Conservation (phyloP, 1,140 invertebrate genomes). For the Diplogasteroides magnus region DNA sequence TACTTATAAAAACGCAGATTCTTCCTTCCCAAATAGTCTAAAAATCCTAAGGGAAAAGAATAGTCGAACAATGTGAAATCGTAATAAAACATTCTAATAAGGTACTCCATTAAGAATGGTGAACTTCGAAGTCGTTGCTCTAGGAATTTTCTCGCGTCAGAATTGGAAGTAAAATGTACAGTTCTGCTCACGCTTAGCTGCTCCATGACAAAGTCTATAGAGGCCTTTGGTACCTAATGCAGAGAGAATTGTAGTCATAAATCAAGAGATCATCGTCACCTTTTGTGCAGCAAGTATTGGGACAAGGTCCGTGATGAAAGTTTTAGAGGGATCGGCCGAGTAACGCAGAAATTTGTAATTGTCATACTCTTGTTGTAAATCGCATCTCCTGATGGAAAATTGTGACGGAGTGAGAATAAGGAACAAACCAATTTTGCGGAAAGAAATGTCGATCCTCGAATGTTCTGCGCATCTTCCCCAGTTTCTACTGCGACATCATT, state of each 20-base stretch:
- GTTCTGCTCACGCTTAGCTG: constrained; percentile 10
- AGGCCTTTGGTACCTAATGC: constrained; percentile 23
- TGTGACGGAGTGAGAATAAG: not conserved
- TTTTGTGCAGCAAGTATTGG: constrained; percentile 8
- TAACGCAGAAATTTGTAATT: constrained; percentile 30
- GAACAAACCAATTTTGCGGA: constrained; percentile 30
- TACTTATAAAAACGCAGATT: too few species aligned
- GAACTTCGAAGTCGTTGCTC: constrained; percentile 34
- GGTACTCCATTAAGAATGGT: too few species aligned
- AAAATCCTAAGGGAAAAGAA: too few species aligned
- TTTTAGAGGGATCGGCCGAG: constrained; percentile 13
- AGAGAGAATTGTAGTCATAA: too few species aligned
- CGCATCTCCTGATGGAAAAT: constrained; percentile 29
- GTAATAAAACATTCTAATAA: too few species aligned
- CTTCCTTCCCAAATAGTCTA: too few species aligned
- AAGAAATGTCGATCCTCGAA: constrained; percentile 39
- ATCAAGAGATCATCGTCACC: too few species aligned
- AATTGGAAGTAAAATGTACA: constrained; percentile 26
- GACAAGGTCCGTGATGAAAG: constrained; percentile 16
- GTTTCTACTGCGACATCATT: constrained; percentile 16
- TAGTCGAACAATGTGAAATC: too few species aligned
- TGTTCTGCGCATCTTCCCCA: constrained; percentile 7
- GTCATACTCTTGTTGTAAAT: constrained; percentile 14
- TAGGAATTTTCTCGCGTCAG: constrained; percentile 30
- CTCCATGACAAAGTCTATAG: constrained; percentile 24